Evolutionary conservation across 2,888 invertebrate species (phyloP), one percentile per base, ranked within the genome.

Genomic region (Polietes domitor): DNA sequence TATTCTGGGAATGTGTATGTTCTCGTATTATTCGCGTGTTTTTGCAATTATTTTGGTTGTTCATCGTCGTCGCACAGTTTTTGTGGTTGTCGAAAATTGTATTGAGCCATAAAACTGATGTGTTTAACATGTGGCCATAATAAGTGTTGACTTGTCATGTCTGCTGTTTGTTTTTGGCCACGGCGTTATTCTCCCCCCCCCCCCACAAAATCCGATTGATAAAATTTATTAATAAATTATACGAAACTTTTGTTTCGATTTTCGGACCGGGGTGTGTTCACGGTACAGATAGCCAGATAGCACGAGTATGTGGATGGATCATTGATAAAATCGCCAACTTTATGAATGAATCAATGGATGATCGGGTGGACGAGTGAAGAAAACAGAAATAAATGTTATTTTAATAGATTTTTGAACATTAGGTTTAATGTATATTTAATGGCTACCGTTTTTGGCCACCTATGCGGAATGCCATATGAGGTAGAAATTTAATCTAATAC

Each of bases 91-190:
- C 53, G 65, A 78, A 68, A 84, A 81, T 53, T 21, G 53, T 63
- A 76, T 84, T 81, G 72, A 84, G 81, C 65, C 78, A 73, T 76
- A 70, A 63, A 70, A 65, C 19, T 28, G 58, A 81, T 68, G 37
- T 41, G 24, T 73, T 73, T 58, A 73, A 73, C 10, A 37, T 15
- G 32, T 41, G 75, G 65, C 65, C 65, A 65, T 55, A 61, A 61
- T 28, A 76, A 81, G 84, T 84, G 84, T 84, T 84, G 81, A 65
- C 68, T 84, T 84, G 81, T 81, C 84, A 84, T 84, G 84, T 79
- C 81, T 80, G 72, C 78, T 73, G 61, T 73, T 21, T 76, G 73
- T 37, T 58, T 55, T 47, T 58, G 28, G 68, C 15, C 68, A 68
- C 37, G 12, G 37, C 41, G 68, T 68, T 43, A 21, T 17, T 17